Base-by-base conservation (phyloP, 1,140 invertebrate species). In the Saccostrea echinata region DNA sequence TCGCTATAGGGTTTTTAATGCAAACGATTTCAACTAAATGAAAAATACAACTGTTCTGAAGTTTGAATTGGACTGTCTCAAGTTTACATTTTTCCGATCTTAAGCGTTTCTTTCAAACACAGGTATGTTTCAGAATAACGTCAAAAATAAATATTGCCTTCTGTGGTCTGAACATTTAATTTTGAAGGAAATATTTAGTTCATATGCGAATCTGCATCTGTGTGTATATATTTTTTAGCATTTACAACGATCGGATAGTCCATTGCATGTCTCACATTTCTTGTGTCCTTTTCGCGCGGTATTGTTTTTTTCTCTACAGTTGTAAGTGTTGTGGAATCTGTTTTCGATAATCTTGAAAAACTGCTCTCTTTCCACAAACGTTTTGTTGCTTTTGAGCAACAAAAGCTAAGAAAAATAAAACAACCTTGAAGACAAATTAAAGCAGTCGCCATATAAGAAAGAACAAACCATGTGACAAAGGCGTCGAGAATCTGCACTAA, bases 351-450 rank as follows among this genome's bases (percentile, higher is more conserved):
- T 6, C 30, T 30, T 3, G 68, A 76, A 24, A 76, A 11, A 3
- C 68, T 76, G 27, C 68, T 76, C 27, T 76, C 68, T 76, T 76
- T 76, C 68, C 68, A 76, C 4, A 76, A 13, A 13, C 68, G 68
- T 76, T 16, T 33, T 27, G 27, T 30, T 27, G 24, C 13, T 76
- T 18, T 33, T 33, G 68, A 76, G 13, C 24, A 76, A 30, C 68
- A 76, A 33, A 76, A 76, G 16, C 68, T 76, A 16, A 76, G 27
- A 27, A 76, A 76, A 76, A 76, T 76, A 33, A 76, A 76, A 30
- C 68, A 76, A 9, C 68, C 68, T 76, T 76, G 68, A 16, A 76
- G 27, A 30, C 68, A 76, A 33, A 76, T 27, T 27, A 76, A 33
- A 12, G 27, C 27, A 12, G 68, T 76, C 1, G 68, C 24, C 13